Evolutionary conservation across 2,888 invertebrate genomes (phyloP), one percentile per base, ranked within the genome.

Genomic region (Zaprionus bogoriensis): DNA sequence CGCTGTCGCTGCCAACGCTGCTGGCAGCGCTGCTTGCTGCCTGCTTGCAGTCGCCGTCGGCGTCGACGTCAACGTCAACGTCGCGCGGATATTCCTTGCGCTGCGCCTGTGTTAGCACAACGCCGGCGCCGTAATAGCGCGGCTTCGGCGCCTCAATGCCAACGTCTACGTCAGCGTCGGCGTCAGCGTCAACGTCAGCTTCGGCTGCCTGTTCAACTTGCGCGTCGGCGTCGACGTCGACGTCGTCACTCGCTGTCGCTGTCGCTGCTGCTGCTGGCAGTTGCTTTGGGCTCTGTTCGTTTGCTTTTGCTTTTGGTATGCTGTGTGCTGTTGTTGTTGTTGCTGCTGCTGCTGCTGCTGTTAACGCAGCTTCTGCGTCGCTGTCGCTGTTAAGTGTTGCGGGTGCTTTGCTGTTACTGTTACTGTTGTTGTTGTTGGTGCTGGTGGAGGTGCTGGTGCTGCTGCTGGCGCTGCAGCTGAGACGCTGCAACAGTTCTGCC

Each of bases 101-200:
- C 91, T 96, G 96, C 17, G 96, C 96, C 85, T 94, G 93, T 44
- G 96, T 96, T n/a, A 95, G 92, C 2, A 96, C 94, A 88, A 95
- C 95, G 42, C 94, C 95, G n/a, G 95, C 95, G 80, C 95, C 95
- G 22, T 95, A 96, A 79, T 96, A 96, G 39, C 94, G 91, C 1
- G 94, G 93, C 28, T 93, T 92, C 20, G 88, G 77, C 14, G 74
- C 64, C 46, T 86, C 80, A 27, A 77, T 67, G 44, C 84, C 80
- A 38, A 81, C 86, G 58, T 79, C 85, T n/a, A 84, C 76, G 41
- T 64, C 78, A 12, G 23, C 71, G 48, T 81, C 76, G 23, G 62
- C 70, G 52, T 73, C 65, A 3, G 36, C 67, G 6, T 74, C 77
- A 2, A 20, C 52, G 2, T 19, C 45, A 5, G 27, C 36, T 27